Evolutionary conservation across 2,113 vertebrate species (phyloP), one percentile per base, ranked within the genome.

Genomic region (Ptilonorhynchus violaceus): DNA sequence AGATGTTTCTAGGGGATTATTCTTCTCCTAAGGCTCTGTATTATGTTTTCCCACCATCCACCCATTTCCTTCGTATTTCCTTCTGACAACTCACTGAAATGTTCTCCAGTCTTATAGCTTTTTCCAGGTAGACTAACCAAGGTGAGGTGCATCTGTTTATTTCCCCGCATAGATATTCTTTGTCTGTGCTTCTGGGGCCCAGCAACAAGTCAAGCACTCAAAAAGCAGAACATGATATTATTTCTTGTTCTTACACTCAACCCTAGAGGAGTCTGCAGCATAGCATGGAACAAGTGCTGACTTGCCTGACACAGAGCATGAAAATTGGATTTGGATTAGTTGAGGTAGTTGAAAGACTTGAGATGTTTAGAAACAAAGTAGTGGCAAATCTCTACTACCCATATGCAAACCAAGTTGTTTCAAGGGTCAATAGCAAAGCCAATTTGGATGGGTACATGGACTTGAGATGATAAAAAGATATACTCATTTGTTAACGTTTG

Each of bases 221-320:
- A 77, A 69, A 81, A 15, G 18, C 25, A 68, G 27, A 63, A 55
- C 24, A 27, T 7, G 1, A 5, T 22, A 22, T 19, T 50, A 27
- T 76, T 76, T 68, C 18, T 37, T 44, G 16, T 35, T 86, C 41
- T 86, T 73, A 66, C 2, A 49, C 7, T 4, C 0, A 0, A 21
- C 27, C 41, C 49, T 21, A 30, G 17, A 39, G 15, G 12, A 39
- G 9, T 50, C 68, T 80, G 46, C n/a, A 88, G 53, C 30, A 88
- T 44, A 60, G 5, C 62, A 47, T 7, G 41, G 11, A 53, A 42
- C 13, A 56, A 10, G 7, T 64, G 33, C 18, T 69, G 72, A 41
- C 15, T 75, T 85, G 17, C 3, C 21, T 91, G n/a, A 86, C 24
- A 13, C 18, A 25, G 30, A 80, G 31, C 49, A 53, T 9, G 15